Base-by-base conservation (phyloP, 2,113 vertebrate genomes). In the Entelurus aequoreus region DNA sequence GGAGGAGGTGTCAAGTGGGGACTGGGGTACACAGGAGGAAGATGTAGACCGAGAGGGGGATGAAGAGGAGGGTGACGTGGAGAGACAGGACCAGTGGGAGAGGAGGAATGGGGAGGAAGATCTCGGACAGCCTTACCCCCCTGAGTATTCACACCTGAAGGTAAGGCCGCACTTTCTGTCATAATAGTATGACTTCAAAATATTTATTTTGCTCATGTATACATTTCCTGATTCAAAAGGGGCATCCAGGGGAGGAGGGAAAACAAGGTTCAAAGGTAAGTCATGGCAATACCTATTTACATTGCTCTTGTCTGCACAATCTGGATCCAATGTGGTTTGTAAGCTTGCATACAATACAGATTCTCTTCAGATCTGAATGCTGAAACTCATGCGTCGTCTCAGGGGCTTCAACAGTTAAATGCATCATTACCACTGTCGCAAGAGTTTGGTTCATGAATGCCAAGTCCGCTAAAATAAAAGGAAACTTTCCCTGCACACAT, bases 211-310 rank as follows among this genome's bases (percentile, higher is more conserved):
- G 7, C 11, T 46, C 11, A 48, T 28, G 47, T 8, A 1, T 36
- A 1, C 0, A 15, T 73, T 62, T 73, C 46, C 49, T 68, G 8
- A 54, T 1, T 13, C 28, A 49, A 11, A 50, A 85, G 93, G 93
- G 94, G 0, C 87, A 90, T 12, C 90, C 80, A 4, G 93, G 93
- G 42, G 92, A 93, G 6, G 83, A 56, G 42, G 91, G 91, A 61
- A 47, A 69, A 21, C 67, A 74, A 21, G 93, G 93, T 58, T 71
- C 63, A 54, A 92, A 91, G 91, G 91, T 91, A 50, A 83, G 48
- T 51, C 38, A 8, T 56, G 16, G 0, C 57, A 14, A 28, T 42
- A 55, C 51, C 28, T 28, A 5, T 21, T 51, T 51, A 51, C 50
- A 12, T 21, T 11, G 10, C 28, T 6, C 36, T 49, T 15, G 6